These are phyloP conservation scores for Gerris lacustris DNA, from an alignment of 2,888 invertebrate genomes.

Conservation along the genomic window DNA sequence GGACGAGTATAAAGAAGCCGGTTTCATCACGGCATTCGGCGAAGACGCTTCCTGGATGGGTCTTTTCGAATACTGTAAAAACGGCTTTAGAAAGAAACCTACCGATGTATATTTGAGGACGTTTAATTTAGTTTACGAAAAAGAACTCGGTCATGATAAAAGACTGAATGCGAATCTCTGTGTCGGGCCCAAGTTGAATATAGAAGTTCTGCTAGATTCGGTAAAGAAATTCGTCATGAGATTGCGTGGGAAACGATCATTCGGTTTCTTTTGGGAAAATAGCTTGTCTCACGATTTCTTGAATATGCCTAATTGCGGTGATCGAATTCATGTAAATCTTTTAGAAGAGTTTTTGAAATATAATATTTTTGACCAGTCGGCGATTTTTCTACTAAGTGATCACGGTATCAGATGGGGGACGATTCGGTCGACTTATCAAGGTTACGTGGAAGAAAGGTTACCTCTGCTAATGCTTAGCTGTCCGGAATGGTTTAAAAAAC, in stretches of 20 bases:
- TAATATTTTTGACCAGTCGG: slow-evolving; percentile 51
- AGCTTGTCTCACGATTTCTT: slow-evolving; percentile 74
- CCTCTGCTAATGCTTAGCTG: slow-evolving; percentile 60
- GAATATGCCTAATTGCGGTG: slow-evolving; percentile 63
- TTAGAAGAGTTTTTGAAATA: slow-evolving; percentile 43
- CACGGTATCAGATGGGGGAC: slow-evolving; percentile 81
- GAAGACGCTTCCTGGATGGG: slow-evolving; percentile 72
- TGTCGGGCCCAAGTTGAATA: slow-evolving; percentile 54
- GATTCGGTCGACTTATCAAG: slow-evolving; percentile 72
- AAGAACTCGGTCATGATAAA: slow-evolving; percentile 50
- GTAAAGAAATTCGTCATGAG: slow-evolving; percentile 49
- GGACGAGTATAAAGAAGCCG: slow-evolving; percentile 59
- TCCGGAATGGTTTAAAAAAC: slow-evolving; percentile 56
- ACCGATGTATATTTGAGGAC: slow-evolving; percentile 76
- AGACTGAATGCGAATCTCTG: slow-evolving; percentile 55
- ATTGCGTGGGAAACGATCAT: slow-evolving; percentile 50
- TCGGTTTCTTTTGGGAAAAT: slow-evolving; percentile 74
- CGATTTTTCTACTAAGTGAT: slow-evolving; percentile 65
- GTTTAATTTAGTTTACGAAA: slow-evolving; percentile 56
- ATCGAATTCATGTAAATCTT: slow-evolving; percentile 49
- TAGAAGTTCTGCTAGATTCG: slow-evolving; percentile 59
- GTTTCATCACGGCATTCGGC: slow-evolving; percentile 64
- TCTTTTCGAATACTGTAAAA: slow-evolving; percentile 65
- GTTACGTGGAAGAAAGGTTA: slow-evolving; percentile 72
- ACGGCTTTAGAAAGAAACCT: slow-evolving; percentile 62